Conservation (phyloP, 2,113 vertebrate genomes). For the Prinia subflava region DNA sequence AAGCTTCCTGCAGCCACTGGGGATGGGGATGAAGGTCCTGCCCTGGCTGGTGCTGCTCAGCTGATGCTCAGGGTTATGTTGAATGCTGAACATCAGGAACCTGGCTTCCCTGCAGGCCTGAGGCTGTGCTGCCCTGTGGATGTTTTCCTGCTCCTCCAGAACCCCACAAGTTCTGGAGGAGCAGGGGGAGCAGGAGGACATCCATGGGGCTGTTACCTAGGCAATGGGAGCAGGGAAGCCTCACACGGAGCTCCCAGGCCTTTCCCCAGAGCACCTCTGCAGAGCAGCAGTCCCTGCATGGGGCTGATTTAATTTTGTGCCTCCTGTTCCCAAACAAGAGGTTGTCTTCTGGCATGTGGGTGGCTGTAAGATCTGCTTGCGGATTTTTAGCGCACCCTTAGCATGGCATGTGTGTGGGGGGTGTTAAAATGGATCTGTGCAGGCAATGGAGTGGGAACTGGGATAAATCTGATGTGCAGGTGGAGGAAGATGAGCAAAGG, state of each 20-base stretch:
- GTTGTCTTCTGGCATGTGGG: slow-evolving; percentile 51
- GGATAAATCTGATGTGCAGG: not conserved
- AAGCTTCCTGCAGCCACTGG: rapidly evolving
- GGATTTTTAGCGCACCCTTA: slow-evolving; percentile 50
- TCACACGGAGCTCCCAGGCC: not conserved
- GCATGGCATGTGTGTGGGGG: slow-evolving; percentile 45
- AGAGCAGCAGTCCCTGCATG: not conserved
- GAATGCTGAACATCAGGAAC: not conserved
- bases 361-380: slow-evolving; percentile 38
- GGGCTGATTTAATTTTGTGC: slow-evolving; percentile 10
- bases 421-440: slow-evolving; percentile 37
- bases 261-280: slow-evolving; percentile 7
- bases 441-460: slow-evolving; percentile 15
- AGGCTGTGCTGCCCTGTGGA: not conserved
- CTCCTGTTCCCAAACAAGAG: slow-evolving; percentile 36
- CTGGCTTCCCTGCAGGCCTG: not conserved
- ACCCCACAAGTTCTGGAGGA: not conserved
- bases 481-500: slow-evolving; percentile 40
- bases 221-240: not conserved
- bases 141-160: not conserved
- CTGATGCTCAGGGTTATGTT: not conserved
- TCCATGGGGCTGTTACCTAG: not conserved
- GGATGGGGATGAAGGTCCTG: not conserved
- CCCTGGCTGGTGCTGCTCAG: not conserved
- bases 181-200: too few relatives aligned